These are phyloP conservation scores for Neoniphon sammara DNA, from an alignment of 2,797 vertebrate genomes.

Conservation along the genomic window DNA sequence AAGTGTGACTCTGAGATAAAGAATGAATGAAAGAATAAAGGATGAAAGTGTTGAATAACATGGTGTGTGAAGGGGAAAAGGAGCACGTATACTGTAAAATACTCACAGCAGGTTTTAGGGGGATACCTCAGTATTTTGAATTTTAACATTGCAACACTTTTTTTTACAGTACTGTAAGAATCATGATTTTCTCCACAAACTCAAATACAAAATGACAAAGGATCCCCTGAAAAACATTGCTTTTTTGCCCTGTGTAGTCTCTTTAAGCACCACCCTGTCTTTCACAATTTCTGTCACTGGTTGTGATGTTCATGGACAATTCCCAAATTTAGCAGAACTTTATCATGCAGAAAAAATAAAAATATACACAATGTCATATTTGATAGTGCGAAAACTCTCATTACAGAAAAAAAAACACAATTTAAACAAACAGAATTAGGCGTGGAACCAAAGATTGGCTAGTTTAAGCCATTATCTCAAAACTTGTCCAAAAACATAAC, in stretches of 20 bases:
- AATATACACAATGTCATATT: background rate
- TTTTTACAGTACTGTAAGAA: too few species aligned
- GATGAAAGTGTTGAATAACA: too few species aligned
- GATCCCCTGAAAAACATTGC: background rate
- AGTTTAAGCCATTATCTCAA: background rate
- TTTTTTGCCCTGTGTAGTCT: background rate
- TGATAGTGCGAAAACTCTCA: too few species aligned
- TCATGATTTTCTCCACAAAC: too few species aligned
- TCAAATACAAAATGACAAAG: background rate
- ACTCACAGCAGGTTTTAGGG: too few species aligned
- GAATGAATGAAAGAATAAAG: too few species aligned
- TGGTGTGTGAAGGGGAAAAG: too few species aligned
- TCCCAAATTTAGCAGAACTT: background rate
- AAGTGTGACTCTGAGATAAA: too few species aligned
- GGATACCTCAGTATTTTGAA: too few species aligned
- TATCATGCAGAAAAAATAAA: background rate
- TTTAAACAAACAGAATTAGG: background rate
- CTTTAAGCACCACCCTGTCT: background rate
- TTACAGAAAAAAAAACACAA: background rate
- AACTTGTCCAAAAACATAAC: background rate
- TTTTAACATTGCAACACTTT: too few species aligned
- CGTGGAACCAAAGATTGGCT: background rate
- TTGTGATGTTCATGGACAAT: background rate
- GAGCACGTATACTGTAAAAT: too few species aligned
- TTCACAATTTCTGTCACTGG: background rate